Evolutionary conservation across 2,888 invertebrate species (phyloP).

Genomic region (Epirrhoe alternata): DNA sequence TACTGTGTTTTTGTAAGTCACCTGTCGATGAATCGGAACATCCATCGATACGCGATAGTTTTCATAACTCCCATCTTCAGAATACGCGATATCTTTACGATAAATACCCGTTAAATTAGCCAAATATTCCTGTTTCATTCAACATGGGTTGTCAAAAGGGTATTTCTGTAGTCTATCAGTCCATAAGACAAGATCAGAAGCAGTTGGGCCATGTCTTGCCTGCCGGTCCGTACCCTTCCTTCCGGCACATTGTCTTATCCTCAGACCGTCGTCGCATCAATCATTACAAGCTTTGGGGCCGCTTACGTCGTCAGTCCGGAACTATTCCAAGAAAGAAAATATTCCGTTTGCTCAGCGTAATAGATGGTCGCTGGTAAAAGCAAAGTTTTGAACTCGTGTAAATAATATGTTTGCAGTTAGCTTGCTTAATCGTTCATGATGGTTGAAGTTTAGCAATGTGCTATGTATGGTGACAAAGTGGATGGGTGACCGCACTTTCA

Average conservation of each 20-base stretch:
- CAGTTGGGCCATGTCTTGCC: slow-evolving; percentile 33
- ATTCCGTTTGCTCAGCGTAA: slow-evolving; percentile 25
- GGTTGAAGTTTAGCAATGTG: too few relatives aligned
- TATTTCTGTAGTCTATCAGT: slow-evolving; percentile 23
- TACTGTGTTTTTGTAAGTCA: too few relatives aligned
- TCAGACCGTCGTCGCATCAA: slow-evolving; percentile 61
- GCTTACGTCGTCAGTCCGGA: slow-evolving; percentile 40
- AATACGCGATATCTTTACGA: too few relatives aligned
- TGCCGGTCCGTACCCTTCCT: slow-evolving; percentile 47
- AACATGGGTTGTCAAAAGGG: neutral
- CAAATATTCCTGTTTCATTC: too few relatives aligned
- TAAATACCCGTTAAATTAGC: too few relatives aligned
- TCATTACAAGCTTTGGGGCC: slow-evolving; percentile 53
- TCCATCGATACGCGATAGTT: too few relatives aligned
- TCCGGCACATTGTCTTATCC: slow-evolving; percentile 77
- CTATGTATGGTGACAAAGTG: too few relatives aligned
- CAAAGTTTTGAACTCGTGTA: slow-evolving; percentile 2
- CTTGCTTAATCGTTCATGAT: too few relatives aligned
- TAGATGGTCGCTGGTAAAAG: slow-evolving; percentile 9
- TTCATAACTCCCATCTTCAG: too few relatives aligned
- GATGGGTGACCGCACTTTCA: too few relatives aligned
- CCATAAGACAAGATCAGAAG: slow-evolving; percentile 20
- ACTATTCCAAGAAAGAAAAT: slow-evolving; percentile 44
- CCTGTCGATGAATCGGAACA: too few relatives aligned
- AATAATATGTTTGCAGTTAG: neutral